Percentiles rank a stretch among this genome's conserved stretches.
phyloP scores from a whole-genome alignment of 2,797 vertebrate genomes.

The Diplodus sargus region DNA sequence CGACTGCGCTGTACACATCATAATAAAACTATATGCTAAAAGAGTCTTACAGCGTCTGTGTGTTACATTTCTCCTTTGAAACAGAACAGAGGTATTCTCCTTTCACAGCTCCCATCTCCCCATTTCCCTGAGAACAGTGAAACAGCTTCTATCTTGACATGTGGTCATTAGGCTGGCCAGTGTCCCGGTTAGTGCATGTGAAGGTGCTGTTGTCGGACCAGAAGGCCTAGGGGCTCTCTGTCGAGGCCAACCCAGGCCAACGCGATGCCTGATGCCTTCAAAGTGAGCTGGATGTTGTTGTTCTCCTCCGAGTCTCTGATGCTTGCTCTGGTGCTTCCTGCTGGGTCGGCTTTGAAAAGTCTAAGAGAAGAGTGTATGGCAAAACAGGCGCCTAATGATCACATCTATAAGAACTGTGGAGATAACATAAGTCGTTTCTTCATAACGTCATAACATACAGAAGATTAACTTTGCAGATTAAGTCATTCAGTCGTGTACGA shows the following conservation, averaged over 20 bases:
- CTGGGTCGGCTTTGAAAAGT: constrained; percentile 24
- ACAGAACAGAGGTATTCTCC: neutral
- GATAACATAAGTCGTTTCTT: neutral
- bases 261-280: neutral
- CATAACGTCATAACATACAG: constrained; percentile 11
- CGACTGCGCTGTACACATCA: neutral
- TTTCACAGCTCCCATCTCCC: neutral
- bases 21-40: neutral
- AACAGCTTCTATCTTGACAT: neutral
- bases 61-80: constrained; percentile 13
- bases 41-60: neutral
- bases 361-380: neutral
- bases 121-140: neutral
- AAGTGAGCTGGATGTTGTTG: neutral
- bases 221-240: constrained; percentile 28
- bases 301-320: constrained; percentile 4
- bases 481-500: accelerated
- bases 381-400: neutral
- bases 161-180: neutral
- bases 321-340: constrained; percentile 4
- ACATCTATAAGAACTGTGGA: neutral
- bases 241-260: constrained; percentile 8
- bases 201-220: constrained; percentile 37
- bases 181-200: constrained; percentile 11
- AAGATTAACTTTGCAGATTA: accelerated